Evolutionary conservation across 92 coral and sea anemone species (phyloP).

Genomic region (Heteractis magnifica): DNA sequence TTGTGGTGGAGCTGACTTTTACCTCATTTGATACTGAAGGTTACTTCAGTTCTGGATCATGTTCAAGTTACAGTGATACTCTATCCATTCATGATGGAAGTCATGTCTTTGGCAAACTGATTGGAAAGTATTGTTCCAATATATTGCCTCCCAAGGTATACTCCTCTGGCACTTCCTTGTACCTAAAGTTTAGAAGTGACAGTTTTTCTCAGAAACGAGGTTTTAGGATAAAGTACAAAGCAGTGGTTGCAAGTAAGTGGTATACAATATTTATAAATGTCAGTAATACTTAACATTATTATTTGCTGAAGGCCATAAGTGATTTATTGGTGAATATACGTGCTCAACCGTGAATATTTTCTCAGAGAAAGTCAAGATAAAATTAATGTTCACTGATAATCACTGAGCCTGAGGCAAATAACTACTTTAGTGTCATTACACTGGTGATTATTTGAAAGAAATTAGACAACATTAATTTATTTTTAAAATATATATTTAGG

Average conservation of each 20-base stretch:
- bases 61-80: not conserved
- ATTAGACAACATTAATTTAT: too few relatives aligned
- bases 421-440: too few relatives aligned
- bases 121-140: constrained; percentile 57
- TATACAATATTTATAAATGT: too few relatives aligned
- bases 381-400: too few relatives aligned
- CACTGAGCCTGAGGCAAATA: too few relatives aligned
- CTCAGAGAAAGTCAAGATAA: too few relatives aligned
- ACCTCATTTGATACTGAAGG: constrained; percentile 2
- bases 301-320: too few relatives aligned
- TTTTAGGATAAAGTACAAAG: not conserved
- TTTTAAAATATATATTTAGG: too few relatives aligned
- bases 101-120: constrained; percentile 6
- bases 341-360: too few relatives aligned
- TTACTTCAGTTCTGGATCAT: not conserved
- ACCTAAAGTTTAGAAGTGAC: constrained; percentile 31
- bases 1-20: constrained; percentile 8
- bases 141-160: constrained; percentile 48
- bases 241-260: constrained; percentile 2
- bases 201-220: not conserved
- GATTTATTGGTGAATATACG: too few relatives aligned
- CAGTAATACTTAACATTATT: too few relatives aligned
- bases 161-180: constrained; percentile 36
- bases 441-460: too few relatives aligned
- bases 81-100: not conserved